Conservation (phyloP, 1,140 invertebrate genomes). For the Zaprionus vittiger region DNA sequence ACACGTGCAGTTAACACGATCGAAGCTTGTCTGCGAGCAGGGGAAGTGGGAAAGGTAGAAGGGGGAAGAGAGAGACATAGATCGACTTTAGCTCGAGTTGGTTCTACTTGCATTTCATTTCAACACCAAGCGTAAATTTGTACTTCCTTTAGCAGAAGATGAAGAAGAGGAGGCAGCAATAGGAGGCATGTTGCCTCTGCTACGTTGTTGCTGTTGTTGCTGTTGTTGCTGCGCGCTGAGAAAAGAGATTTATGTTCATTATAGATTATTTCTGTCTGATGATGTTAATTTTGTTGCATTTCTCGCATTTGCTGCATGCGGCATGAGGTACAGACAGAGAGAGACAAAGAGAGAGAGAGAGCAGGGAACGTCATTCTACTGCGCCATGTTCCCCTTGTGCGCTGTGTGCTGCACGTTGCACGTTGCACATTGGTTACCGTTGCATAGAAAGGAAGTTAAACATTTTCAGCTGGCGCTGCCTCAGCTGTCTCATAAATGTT, state of each 20-base stretch:
- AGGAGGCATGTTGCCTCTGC: slow-evolving; percentile 26
- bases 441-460: slow-evolving; percentile 55
- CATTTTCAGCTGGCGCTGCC: slow-evolving; percentile 54
- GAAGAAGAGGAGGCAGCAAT: slow-evolving; percentile 41
- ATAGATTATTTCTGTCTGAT: slow-evolving; percentile 84
- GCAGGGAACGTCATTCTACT: neutral
- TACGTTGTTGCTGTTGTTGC: slow-evolving; percentile 24
- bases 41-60: neutral
- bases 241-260: slow-evolving; percentile 83
- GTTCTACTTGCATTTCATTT: slow-evolving; percentile 75
- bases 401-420: slow-evolving; percentile 22
- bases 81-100: slow-evolving; percentile 8
- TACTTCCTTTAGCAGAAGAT: slow-evolving; percentile 72
- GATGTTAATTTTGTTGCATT: slow-evolving; percentile 83
- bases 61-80: neutral
- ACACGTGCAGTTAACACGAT: slow-evolving; percentile 52
- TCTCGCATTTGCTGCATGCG: slow-evolving; percentile 75
- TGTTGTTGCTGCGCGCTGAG: slow-evolving; percentile 35
- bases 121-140: slow-evolving; percentile 82
- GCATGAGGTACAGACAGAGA: neutral
- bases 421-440: slow-evolving; percentile 21
- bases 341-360: neutral
- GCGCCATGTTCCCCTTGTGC: slow-evolving; percentile 12
- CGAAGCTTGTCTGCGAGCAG: slow-evolving; percentile 3
- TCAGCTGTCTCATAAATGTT: slow-evolving; percentile 55